These are phyloP conservation scores for Oreortyx pictus DNA, from an alignment of 2,797 vertebrate genomes.

Conservation along the genomic window DNA sequence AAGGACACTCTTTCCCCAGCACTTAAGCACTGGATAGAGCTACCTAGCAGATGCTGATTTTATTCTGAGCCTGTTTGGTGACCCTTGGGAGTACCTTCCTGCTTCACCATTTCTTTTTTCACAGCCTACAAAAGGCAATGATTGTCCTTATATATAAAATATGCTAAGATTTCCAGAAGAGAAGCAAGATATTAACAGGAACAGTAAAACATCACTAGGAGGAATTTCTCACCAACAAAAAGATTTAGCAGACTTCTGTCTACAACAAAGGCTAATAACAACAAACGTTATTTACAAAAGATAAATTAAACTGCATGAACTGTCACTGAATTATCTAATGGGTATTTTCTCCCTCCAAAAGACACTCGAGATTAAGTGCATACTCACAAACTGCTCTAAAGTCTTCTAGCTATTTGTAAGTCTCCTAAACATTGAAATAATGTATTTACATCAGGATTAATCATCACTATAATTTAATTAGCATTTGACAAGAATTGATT, in stretches of 20 bases:
- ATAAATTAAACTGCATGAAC: constrained; percentile 44
- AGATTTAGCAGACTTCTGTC: constrained; percentile 27
- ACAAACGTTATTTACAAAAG: constrained; percentile 45
- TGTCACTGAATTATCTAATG: constrained; percentile 57
- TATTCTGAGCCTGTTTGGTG: neutral
- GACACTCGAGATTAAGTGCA: constrained; percentile 46
- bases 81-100: neutral
- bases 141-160: neutral
- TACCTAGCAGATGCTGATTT: neutral
- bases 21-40: neutral
- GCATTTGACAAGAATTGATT: constrained; percentile 82
- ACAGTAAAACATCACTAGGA: neutral
- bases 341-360: constrained; percentile 48
- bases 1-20: neutral
- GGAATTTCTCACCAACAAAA: neutral
- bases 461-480: constrained; percentile 84
- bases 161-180: neutral
- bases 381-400: constrained; percentile 58
- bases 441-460: constrained; percentile 79
- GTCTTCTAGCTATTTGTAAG: constrained; percentile 77
- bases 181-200: neutral
- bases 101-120: constrained; percentile 9
- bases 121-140: neutral
- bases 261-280: constrained; percentile 47
- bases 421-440: constrained; percentile 73